These are phyloP conservation scores for Macropodus opercularis DNA, from an alignment of 2,797 vertebrate species.

Conservation along the genomic window DNA sequence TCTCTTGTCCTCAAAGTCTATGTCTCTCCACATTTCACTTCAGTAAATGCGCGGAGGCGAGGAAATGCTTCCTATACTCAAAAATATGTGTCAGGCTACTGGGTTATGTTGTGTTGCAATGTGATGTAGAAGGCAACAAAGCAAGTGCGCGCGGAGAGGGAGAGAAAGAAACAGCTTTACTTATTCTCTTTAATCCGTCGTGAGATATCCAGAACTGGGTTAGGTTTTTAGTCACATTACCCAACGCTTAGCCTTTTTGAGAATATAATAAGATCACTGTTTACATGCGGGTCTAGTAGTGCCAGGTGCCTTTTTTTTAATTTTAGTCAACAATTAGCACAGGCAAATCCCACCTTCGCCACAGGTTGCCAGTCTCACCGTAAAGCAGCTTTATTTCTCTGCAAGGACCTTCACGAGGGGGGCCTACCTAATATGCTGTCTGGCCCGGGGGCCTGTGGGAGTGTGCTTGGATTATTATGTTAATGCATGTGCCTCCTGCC, in stretches of 20 bases:
- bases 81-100: slow-evolving; percentile 74
- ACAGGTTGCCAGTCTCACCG: slow-evolving; percentile 94
- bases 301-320: not conserved
- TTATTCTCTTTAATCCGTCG: slow-evolving; percentile 69
- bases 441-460: slow-evolving; percentile 97
- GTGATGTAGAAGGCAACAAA: slow-evolving; percentile 65
- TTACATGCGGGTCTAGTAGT: slow-evolving; percentile 10
- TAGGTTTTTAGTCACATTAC: slow-evolving; percentile 61
- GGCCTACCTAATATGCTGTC: slow-evolving; percentile 96
- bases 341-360: slow-evolving; percentile 73
- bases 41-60: slow-evolving; percentile 74
- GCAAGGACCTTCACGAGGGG: slow-evolving; percentile 68
- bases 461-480: slow-evolving; percentile 99
- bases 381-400: slow-evolving; percentile 80
- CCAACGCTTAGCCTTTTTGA: slow-evolving; percentile 28
- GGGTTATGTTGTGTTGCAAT: slow-evolving; percentile 68
- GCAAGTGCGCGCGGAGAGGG: slow-evolving; percentile 42
- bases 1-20: slow-evolving; percentile 74
- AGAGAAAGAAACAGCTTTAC: slow-evolving; percentile 58
- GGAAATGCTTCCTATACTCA: slow-evolving; percentile 76
- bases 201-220: slow-evolving; percentile 65
- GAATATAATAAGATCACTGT: slow-evolving; percentile 30
- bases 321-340: slow-evolving; percentile 64
- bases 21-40: slow-evolving; percentile 68
- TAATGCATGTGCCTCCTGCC: slow-evolving; percentile 98